Evolutionary conservation across 2,797 vertebrate species (phyloP).

Genomic region (Danio albolineatus): DNA sequence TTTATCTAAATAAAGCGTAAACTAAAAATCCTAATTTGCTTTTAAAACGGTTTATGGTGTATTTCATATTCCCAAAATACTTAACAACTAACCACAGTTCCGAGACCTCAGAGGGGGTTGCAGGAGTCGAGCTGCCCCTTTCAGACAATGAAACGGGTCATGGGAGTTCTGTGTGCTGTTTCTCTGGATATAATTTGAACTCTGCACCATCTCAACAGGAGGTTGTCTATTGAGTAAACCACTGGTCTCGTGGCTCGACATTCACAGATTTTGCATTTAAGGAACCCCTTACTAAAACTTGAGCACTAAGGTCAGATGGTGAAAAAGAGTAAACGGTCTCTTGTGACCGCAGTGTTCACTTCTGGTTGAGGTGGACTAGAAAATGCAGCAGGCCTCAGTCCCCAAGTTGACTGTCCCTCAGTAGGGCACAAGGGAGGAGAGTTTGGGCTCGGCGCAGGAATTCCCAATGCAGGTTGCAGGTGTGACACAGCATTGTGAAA

Average conservation of each 20-base stretch:
- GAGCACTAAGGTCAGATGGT: slow-evolving; percentile 42
- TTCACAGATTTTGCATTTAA: slow-evolving; percentile 46
- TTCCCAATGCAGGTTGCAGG: slow-evolving; percentile 82
- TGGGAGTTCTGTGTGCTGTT: slow-evolving; percentile 51
- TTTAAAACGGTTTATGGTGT: too few species aligned
- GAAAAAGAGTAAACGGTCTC: slow-evolving; percentile 46
- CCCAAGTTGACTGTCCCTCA: slow-evolving; percentile 60
- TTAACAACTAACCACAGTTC: not conserved
- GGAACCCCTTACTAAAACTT: slow-evolving; percentile 34
- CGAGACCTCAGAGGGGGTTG: not conserved
- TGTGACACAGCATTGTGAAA: slow-evolving; percentile 73
- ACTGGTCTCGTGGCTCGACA: slow-evolving; percentile 13
- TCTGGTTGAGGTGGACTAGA: slow-evolving; percentile 56
- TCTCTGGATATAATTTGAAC: slow-evolving; percentile 44
- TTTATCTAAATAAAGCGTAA: too few species aligned
- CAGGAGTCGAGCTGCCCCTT: slow-evolving; percentile 4
- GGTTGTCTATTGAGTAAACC: slow-evolving; percentile 31
- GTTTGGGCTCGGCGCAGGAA: slow-evolving; percentile 68
- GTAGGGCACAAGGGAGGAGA: slow-evolving; percentile 69
- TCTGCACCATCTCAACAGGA: slow-evolving; percentile 57
- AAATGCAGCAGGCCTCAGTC: slow-evolving; percentile 70
- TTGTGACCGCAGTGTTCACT: slow-evolving; percentile 49
- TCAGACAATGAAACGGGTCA: slow-evolving; percentile 25
- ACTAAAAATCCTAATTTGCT: too few species aligned
- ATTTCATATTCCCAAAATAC: too few species aligned